These are phyloP conservation scores for Xestia c-nigrum DNA, from an alignment of 2,888 invertebrate genomes.

Conservation along the genomic window DNA sequence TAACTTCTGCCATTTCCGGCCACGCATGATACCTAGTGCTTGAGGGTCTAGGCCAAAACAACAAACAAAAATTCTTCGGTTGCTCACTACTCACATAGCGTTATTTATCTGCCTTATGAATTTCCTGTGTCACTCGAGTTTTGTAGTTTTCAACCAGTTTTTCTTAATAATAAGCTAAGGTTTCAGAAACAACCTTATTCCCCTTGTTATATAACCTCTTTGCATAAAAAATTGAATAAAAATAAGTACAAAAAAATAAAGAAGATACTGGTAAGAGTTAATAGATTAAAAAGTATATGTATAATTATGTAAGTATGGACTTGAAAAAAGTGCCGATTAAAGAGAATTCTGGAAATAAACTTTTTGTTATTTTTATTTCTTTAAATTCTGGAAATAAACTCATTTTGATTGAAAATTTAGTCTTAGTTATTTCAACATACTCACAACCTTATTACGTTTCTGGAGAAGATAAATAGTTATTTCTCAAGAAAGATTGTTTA, in stretches of 20 bases:
- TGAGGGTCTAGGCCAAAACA: too few species aligned
- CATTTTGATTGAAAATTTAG: not conserved
- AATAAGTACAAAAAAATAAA: not conserved
- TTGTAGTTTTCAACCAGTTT: too few species aligned
- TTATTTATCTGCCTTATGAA: not conserved
- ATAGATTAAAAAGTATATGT: not conserved
- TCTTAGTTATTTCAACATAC: not conserved
- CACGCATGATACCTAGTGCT: too few species aligned
- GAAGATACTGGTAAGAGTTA: not conserved
- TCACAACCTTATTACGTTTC: not conserved
- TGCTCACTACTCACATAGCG: not conserved
- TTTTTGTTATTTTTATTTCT: too few species aligned
- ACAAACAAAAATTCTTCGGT: not conserved
- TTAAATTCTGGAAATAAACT: slow-evolving; percentile 1
- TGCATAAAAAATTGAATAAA: not conserved
- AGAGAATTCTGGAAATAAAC: slow-evolving; percentile 1
- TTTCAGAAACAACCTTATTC: not conserved
- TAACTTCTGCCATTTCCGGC: too few species aligned
- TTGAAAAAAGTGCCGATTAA: not conserved
- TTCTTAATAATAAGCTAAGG: not conserved
- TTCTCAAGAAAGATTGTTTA: not conserved
- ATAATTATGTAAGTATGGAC: not conserved
- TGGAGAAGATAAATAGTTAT: not conserved
- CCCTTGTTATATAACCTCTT: too few species aligned
- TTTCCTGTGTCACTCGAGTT: not conserved